Conservation (phyloP, 2,113 vertebrate species). For the Oplegnathus fasciatus region DNA sequence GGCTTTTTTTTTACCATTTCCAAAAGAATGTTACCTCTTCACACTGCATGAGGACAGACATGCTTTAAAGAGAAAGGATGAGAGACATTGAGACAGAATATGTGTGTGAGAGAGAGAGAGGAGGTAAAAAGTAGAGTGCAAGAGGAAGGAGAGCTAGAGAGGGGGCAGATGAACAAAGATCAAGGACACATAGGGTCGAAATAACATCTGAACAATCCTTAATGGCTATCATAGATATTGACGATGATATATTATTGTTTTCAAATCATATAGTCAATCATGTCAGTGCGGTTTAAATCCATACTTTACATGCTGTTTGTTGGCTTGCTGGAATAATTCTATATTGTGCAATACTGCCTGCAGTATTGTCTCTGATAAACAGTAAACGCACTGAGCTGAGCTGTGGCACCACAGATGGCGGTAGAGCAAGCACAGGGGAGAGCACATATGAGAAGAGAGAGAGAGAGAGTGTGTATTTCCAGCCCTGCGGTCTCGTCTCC, state of each 20-base stretch:
- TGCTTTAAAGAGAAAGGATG: neutral
- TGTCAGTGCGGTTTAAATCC: neutral
- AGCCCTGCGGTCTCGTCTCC: slow-evolving; percentile 66
- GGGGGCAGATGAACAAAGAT: slow-evolving; percentile 4
- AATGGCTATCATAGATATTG: slow-evolving; percentile 19
- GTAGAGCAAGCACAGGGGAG: slow-evolving; percentile 50
- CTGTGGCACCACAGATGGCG: slow-evolving; percentile 55
- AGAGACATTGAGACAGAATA: neutral
- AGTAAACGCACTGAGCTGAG: slow-evolving; percentile 47
- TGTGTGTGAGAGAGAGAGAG: neutral
- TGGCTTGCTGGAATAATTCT: slow-evolving; percentile 13
- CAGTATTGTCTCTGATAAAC: slow-evolving; percentile 46
- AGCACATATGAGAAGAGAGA: slow-evolving; percentile 33
- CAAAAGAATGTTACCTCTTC: neutral
- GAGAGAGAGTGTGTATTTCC: slow-evolving; percentile 49
- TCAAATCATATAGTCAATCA: slow-evolving; percentile 8
- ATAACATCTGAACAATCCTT: neutral
- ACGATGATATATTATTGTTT: slow-evolving; percentile 8
- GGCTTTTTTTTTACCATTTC: neutral
- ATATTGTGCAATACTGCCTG: slow-evolving; percentile 33
- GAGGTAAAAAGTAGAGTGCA: neutral
- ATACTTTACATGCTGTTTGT: neutral
- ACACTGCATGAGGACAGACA: neutral
- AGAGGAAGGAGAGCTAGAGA: neutral
- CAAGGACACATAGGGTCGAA: slow-evolving; percentile 16